A percentile compares a stretch with the other conserved stretches of the same genome.
Conservation (phyloP, 2,888 invertebrate species). For the Vandiemenella viatica region DNA sequence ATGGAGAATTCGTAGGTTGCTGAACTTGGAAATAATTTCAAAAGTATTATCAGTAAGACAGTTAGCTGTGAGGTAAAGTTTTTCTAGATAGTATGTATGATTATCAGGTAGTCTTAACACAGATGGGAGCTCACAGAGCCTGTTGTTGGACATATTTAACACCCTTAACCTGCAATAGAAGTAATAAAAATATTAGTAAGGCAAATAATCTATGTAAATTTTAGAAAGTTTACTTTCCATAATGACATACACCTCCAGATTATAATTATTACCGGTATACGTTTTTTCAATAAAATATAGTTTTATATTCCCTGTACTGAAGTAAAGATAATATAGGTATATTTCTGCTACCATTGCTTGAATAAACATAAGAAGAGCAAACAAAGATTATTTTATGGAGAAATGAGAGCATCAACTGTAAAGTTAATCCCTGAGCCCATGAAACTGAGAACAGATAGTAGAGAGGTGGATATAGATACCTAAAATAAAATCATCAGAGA, state of each 20-base stretch:
- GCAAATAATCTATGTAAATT: constrained; percentile 2
- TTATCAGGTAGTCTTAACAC: constrained; percentile 26
- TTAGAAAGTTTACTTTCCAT: background rate
- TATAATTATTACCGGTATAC: too few relatives aligned
- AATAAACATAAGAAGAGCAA: too few relatives aligned
- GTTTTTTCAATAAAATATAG: background rate
- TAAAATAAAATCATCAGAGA: too few relatives aligned
- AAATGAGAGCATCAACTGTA: too few relatives aligned
- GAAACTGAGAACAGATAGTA: too few relatives aligned
- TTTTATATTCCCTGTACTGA: background rate
- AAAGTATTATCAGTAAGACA: constrained; percentile 53
- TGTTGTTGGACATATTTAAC: constrained; percentile 66
- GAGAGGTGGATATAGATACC: too few relatives aligned
- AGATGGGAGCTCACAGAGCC: constrained; percentile 48
- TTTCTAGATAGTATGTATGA: constrained; percentile 42
- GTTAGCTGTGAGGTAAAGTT: constrained; percentile 59
- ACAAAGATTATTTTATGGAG: too few relatives aligned
- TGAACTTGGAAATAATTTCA: constrained; percentile 47
- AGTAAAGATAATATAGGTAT: too few relatives aligned
- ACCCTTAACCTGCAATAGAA: constrained; percentile 37
- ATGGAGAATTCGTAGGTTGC: constrained; percentile 52
- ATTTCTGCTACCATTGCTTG: too few relatives aligned
- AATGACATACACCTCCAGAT: too few relatives aligned
- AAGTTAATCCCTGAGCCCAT: too few relatives aligned
- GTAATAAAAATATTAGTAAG: background rate